Conservation (phyloP, 2,888 invertebrate species). For the Oscheius onirici region DNA sequence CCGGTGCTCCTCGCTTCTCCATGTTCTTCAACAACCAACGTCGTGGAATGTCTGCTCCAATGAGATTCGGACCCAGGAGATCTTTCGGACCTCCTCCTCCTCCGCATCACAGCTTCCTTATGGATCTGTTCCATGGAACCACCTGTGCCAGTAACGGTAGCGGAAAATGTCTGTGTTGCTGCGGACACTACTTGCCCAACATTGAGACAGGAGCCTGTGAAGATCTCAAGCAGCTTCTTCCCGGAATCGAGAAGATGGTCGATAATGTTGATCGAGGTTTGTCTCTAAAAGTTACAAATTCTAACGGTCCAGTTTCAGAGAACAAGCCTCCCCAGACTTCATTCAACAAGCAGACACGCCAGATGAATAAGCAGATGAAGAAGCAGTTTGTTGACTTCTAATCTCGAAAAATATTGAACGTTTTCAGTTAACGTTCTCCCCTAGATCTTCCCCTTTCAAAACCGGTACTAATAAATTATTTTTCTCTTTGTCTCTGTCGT, state of each 20-base stretch:
- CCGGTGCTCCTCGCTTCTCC: slow-evolving; percentile 18
- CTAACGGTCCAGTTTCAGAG: slow-evolving; percentile 6
- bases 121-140: slow-evolving; percentile 41
- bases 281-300: neutral
- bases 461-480: slow-evolving; percentile 22
- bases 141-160: slow-evolving; percentile 35
- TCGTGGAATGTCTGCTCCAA: slow-evolving; percentile 9
- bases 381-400: slow-evolving; percentile 1
- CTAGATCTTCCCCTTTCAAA: slow-evolving; percentile 15
- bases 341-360: slow-evolving; percentile 4
- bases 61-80: slow-evolving; percentile 1
- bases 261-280: slow-evolving; percentile 11
- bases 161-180: slow-evolving; percentile 42
- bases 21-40: neutral
- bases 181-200: slow-evolving; percentile 45
- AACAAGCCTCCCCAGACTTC: neutral
- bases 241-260: slow-evolving; percentile 42
- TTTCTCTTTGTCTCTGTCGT: neutral
- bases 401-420: neutral
- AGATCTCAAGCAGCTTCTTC: slow-evolving; percentile 39
- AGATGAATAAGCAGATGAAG: slow-evolving; percentile 19
- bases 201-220: slow-evolving; percentile 41
- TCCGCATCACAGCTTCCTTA: slow-evolving; percentile 24
- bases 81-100: slow-evolving; percentile 25
- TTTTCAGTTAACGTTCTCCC: neutral